A percentile compares a stretch with the other conserved stretches of the same genome.
phyloP scores from a whole-genome alignment of 1,140 invertebrate genomes.

The Drosophila pruinosa region DNA sequence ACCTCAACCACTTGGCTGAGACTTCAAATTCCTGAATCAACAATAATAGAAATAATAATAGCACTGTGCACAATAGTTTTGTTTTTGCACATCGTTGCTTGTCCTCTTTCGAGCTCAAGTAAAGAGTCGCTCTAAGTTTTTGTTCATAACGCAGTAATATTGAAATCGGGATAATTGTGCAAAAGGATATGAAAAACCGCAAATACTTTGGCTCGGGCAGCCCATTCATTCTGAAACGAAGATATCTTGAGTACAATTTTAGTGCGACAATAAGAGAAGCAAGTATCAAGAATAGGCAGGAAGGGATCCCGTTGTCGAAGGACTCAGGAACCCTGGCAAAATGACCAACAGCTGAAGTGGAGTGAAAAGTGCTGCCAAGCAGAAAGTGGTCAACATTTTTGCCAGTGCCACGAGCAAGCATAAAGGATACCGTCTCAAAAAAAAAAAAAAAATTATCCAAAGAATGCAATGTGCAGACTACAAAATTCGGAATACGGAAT shows the following conservation, averaged over 20 bases:
- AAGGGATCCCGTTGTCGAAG: neutral
- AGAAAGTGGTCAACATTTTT: slow-evolving; percentile 81
- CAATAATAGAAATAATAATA: slow-evolving; percentile 69
- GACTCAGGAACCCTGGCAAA: neutral
- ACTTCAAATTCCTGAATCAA: slow-evolving; percentile 54
- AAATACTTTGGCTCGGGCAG: slow-evolving; percentile 57
- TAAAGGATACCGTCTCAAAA: slow-evolving; percentile 53
- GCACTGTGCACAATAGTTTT: slow-evolving; percentile 44
- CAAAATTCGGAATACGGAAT: slow-evolving; percentile 8
- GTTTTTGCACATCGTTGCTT: too few relatives aligned
- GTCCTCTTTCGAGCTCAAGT: neutral
- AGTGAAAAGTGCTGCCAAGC: slow-evolving; percentile 67
- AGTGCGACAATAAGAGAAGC: slow-evolving; percentile 60
- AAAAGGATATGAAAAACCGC: slow-evolving; percentile 79
- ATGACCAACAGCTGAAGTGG: slow-evolving; percentile 35
- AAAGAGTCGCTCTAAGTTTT: slow-evolving; percentile 54
- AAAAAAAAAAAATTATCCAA: slow-evolving; percentile 18
- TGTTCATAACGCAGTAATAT: slow-evolving; percentile 76
- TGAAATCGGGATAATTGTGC: slow-evolving; percentile 79
- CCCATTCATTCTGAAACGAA: slow-evolving; percentile 55
- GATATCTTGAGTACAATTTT: slow-evolving; percentile 72
- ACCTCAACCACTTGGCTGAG: slow-evolving; percentile 2
- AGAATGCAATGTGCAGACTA: slow-evolving; percentile 1
- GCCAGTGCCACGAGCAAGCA: slow-evolving; percentile 75
- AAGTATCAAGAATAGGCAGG: slow-evolving; percentile 16